Evolutionary conservation across 2,113 vertebrate species (phyloP).

Genomic region (Craseonycteris thonglongyai): DNA sequence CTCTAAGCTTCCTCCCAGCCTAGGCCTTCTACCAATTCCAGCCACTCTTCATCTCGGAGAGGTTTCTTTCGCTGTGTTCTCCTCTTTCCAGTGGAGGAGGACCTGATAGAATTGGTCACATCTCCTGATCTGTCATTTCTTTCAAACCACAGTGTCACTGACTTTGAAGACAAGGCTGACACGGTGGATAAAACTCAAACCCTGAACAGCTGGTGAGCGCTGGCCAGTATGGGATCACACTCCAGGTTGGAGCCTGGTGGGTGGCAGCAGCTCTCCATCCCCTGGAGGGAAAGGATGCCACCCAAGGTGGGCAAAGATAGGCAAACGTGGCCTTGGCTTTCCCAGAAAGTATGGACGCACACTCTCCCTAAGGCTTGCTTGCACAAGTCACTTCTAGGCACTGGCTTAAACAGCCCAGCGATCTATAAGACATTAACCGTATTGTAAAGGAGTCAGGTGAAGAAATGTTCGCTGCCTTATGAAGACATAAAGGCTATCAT

Average conservation of each 20-base stretch:
- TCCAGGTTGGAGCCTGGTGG: background rate
- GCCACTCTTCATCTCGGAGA: background rate
- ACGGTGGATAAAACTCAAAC: background rate
- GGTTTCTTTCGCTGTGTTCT: background rate
- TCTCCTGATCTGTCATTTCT: constrained; percentile 77
- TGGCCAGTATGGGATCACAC: background rate
- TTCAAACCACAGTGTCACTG: constrained; percentile 13
- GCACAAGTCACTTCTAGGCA: background rate
- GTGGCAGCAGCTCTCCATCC: constrained; percentile 27
- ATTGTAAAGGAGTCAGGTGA: background rate
- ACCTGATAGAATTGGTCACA: constrained; percentile 50
- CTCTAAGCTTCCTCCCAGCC: background rate
- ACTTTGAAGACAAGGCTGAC: constrained; percentile 20
- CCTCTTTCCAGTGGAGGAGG: background rate
- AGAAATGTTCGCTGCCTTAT: background rate
- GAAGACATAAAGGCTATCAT: background rate
- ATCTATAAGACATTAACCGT: background rate
- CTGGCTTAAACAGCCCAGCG: background rate
- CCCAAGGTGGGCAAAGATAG: constrained; percentile 19
- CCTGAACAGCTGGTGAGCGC: background rate
- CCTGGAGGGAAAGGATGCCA: background rate
- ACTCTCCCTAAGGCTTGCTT: background rate
- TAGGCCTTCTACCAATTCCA: background rate
- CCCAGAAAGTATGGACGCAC: background rate
- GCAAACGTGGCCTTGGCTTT: background rate